Conservation (phyloP, 2,888 invertebrate species). For the Pyrgus malvae region DNA sequence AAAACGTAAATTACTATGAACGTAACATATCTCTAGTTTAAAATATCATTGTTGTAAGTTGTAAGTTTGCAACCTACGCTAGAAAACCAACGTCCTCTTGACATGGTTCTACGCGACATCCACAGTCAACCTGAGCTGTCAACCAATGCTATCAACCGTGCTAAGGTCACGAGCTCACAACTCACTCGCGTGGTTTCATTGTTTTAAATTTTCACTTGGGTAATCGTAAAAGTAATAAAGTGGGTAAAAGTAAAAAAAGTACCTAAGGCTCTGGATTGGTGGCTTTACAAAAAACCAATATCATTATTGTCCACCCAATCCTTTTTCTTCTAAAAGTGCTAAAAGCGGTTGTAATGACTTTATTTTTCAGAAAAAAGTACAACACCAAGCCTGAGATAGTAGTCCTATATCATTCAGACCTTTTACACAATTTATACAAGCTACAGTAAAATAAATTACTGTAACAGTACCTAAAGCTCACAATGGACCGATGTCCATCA, state of each 20-base stretch:
- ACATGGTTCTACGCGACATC: conserved; percentile 2
- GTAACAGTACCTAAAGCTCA: background rate
- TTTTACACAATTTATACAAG: background rate
- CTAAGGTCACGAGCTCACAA: conserved; percentile 4
- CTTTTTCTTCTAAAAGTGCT: too few species aligned
- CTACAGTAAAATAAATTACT: background rate
- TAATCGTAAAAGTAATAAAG: too few species aligned
- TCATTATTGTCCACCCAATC: too few species aligned
- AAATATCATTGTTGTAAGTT: too few species aligned
- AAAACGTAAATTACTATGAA: too few species aligned
- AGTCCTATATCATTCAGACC: background rate
- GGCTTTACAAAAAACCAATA: too few species aligned
- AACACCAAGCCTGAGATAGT: background rate
- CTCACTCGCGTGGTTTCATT: conserved; percentile 2
- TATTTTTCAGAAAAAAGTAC: too few species aligned
- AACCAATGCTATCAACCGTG: too few species aligned
- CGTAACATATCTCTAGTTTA: too few species aligned
- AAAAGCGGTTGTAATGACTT: too few species aligned
- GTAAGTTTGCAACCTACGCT: background rate
- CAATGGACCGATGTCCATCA: conserved; percentile 9
- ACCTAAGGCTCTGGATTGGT: too few species aligned
- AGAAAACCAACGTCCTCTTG: background rate
- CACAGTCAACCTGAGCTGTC: background rate
- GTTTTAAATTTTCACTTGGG: background rate
- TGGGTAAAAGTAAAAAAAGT: too few species aligned